A percentile compares a stretch with the other conserved stretches of the same genome.
Conservation (phyloP, 2,888 invertebrate species). For the Gastrophysa polygoni region DNA sequence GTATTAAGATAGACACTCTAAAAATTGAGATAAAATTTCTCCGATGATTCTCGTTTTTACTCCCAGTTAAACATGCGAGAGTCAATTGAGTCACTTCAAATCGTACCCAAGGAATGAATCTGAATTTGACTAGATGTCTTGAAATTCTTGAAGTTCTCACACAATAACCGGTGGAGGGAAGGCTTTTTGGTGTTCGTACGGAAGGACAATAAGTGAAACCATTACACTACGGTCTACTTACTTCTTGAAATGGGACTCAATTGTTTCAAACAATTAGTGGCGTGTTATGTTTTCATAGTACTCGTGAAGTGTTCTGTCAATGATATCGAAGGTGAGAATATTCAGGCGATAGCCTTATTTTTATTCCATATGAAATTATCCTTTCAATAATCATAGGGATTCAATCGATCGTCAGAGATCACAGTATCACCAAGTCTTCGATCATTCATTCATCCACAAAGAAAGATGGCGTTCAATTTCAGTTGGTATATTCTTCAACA, state of each 20-base stretch:
- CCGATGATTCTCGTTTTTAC: constrained; percentile 51
- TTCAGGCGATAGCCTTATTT: too few species aligned
- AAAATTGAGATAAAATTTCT: constrained; percentile 55
- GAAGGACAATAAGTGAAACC: constrained; percentile 43
- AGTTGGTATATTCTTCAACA: too few species aligned
- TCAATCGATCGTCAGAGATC: too few species aligned
- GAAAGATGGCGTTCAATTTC: too few species aligned
- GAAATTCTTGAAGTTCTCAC: constrained; percentile 14
- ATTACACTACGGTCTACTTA: constrained; percentile 51
- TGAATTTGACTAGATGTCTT: constrained; percentile 8
- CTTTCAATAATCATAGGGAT: too few species aligned
- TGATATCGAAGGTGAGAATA: constrained; percentile 53
- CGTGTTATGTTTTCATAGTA: constrained; percentile 45
- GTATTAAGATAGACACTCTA: constrained; percentile 46
- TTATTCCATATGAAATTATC: too few species aligned
- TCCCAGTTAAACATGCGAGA: constrained; percentile 45
- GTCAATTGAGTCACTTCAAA: constrained; percentile 25
- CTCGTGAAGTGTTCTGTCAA: constrained; percentile 51
- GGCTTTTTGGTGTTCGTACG: constrained; percentile 20
- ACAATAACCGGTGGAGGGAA: constrained; percentile 26
- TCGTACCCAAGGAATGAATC: constrained; percentile 14
- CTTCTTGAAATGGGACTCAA: constrained; percentile 50
- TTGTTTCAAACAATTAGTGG: constrained; percentile 52
- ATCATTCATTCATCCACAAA: too few species aligned
- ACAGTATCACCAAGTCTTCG: too few species aligned